A percentile compares a stretch with the other conserved stretches of the same genome.
phyloP scores from a whole-genome alignment of 1,140 invertebrate genomes.

The Aphaenogaster ashmeadi region DNA sequence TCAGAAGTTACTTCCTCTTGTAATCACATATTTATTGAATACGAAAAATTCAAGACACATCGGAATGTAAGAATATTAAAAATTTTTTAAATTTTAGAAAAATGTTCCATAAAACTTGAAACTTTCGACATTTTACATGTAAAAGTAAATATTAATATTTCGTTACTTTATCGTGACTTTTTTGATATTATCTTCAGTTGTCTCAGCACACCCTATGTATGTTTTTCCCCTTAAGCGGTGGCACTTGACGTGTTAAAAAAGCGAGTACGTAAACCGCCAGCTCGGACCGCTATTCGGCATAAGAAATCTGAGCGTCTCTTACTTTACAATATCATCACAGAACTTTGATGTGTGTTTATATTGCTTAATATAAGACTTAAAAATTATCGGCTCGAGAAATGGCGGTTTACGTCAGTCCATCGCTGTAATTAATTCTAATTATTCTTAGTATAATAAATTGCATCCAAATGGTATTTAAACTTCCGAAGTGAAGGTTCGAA shows the following conservation, averaged over 20 bases:
- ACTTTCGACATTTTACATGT: background rate
- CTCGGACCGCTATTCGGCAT: slow-evolving; percentile 1
- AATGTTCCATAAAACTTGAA: background rate
- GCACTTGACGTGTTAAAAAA: slow-evolving; percentile 54
- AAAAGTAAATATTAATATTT: background rate
- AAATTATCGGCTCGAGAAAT: slow-evolving; percentile 43
- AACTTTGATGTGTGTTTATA: slow-evolving; percentile 80
- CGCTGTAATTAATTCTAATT: slow-evolving; percentile 21
- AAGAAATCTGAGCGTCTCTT: slow-evolving; percentile 58
- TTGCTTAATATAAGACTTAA: slow-evolving; percentile 58
- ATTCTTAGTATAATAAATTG: slow-evolving; percentile 50
- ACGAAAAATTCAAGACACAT: background rate
- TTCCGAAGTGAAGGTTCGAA: slow-evolving; percentile 17
- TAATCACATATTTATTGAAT: background rate
- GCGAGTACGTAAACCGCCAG: slow-evolving; percentile 44
- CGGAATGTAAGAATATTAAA: background rate
- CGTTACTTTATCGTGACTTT: background rate
- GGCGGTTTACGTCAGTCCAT: slow-evolving; percentile 51
- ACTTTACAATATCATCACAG: slow-evolving; percentile 83
- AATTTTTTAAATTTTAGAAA: background rate
- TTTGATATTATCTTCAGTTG: slow-evolving; percentile 52
- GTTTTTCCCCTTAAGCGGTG: slow-evolving; percentile 35
- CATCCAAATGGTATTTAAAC: slow-evolving; percentile 50
- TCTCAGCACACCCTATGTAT: slow-evolving; percentile 28
- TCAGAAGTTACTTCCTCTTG: background rate